Conservation (phyloP, 2,797 vertebrate genomes). For the Anguilla obscura region DNA sequence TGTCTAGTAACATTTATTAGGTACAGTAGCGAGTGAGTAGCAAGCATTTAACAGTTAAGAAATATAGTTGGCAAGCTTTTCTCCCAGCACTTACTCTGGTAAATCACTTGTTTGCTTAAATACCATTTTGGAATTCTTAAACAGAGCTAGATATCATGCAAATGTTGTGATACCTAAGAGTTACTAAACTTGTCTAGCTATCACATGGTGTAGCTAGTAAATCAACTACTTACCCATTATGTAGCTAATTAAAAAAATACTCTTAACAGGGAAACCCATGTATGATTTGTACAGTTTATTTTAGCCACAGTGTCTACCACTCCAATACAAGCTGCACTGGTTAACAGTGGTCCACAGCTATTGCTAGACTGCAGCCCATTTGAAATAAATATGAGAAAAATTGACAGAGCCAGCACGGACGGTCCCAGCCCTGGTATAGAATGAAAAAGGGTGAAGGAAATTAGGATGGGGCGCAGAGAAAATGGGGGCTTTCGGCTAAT, state of each 20-base stretch:
- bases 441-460: background rate
- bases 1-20: too few relatives aligned
- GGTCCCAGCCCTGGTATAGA: background rate
- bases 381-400: slow-evolving; percentile 9
- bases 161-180: background rate
- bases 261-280: background rate
- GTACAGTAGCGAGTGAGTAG: too few relatives aligned
- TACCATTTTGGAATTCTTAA: background rate
- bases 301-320: background rate
- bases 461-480: slow-evolving; percentile 3
- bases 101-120: too few relatives aligned
- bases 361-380: background rate
- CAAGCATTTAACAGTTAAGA: too few relatives aligned
- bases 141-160: background rate
- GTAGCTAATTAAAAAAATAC: background rate
- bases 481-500: background rate
- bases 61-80: too few relatives aligned
- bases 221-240: too few relatives aligned
- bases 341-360: background rate
- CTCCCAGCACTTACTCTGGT: too few relatives aligned
- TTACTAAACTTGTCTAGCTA: background rate
- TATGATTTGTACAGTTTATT: background rate
- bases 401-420: background rate
- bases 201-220: background rate
- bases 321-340: background rate